Base-by-base conservation (phyloP, 1,140 invertebrate genomes). In the Achroia grisella region DNA sequence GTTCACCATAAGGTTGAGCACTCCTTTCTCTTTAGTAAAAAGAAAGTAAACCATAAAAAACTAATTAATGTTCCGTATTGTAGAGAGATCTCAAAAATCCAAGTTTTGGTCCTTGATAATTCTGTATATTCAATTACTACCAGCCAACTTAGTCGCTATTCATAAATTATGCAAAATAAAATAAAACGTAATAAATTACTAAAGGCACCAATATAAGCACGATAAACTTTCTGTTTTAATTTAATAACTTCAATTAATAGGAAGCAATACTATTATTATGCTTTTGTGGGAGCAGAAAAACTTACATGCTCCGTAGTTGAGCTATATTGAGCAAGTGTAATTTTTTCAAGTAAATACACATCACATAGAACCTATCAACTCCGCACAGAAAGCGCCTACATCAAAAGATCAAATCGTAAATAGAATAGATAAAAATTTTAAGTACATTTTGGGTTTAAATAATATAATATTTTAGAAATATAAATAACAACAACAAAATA, bases 321-420 rank as follows among this genome's bases (percentile, higher is more conserved):
- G 78, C 74, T 64, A 59, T 56, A 68, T 83, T 83, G 79, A 83
- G 79, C 79, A 83, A 77, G 54, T 56, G 48, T 55, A 53, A 23
- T 23, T 23, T 23, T 58, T 43, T 31, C 40, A 46, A 44, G 17
- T 17, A 37, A 37, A 17, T 37, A 37, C n/a, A 15, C 35, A 42
- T 27, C 23, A 34, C 37, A 29, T 30, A 46, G 32, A n/a, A 36
- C 13, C 14, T n/a, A 10, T 5, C n/a, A 34, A 41, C 50, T 48
- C 34, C 28, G 29, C 45, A 56, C 58, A 56, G 57, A 61, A 62
- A 57, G 53, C 39, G 55, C 51, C 36, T 14, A 34, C 32, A 13
- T 23, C 12, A 33, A 17, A 9, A 42, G 9, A 15, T 32, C 32
- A 32, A 32, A 36, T 27, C 10, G 30, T 13, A 35, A 36, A 36